These are phyloP conservation scores for Ptilorrhoa leucosticta DNA, from an alignment of 2,113 vertebrate species.

Conservation along the genomic window DNA sequence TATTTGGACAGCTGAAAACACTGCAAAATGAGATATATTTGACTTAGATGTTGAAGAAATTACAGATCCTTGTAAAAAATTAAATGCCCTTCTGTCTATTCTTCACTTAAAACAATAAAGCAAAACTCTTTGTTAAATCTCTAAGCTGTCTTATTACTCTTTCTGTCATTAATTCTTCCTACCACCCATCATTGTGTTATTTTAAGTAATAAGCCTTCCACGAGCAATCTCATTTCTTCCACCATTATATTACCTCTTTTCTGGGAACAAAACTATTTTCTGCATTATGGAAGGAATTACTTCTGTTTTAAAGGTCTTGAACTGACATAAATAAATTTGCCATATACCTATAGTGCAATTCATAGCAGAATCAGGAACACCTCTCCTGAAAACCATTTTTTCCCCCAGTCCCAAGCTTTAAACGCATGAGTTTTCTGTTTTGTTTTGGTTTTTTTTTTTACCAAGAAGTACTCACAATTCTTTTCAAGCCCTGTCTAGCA, in stretches of 20 bases:
- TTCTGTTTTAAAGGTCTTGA: neutral
- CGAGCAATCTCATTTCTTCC: neutral
- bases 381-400: neutral
- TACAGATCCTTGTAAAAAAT: neutral
- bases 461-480: neutral
- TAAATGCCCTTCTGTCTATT: neutral
- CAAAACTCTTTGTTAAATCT: neutral
- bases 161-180: neutral
- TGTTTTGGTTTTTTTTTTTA: neutral
- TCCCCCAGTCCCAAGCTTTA: neutral
- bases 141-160: neutral
- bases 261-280: neutral
- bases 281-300: neutral
- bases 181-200: neutral
- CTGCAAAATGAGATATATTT: neutral
- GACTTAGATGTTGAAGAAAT: neutral
- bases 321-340: neutral
- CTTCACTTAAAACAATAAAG: neutral
- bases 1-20: neutral
- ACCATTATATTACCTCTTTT: neutral
- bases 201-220: neutral
- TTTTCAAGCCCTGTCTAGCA: neutral
- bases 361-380: neutral
- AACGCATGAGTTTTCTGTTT: neutral
- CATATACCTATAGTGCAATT: neutral